These are phyloP conservation scores for Arrhopalites spinosus DNA, from an alignment of 2,888 invertebrate species.

Conservation along the genomic window DNA sequence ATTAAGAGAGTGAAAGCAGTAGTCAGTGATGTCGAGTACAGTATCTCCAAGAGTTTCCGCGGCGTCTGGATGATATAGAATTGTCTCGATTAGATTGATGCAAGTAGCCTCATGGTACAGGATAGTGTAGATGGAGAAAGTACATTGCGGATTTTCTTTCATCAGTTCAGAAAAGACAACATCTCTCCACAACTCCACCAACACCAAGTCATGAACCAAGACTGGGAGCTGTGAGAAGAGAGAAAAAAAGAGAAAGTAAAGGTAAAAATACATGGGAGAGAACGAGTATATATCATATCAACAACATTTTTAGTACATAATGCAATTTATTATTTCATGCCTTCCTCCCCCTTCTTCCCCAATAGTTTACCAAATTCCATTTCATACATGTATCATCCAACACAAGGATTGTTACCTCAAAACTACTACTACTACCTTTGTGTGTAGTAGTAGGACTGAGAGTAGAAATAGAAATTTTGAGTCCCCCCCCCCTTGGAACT, in stretches of 20 bases:
- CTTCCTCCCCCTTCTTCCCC: not conserved
- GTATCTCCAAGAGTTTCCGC: constrained; percentile 77
- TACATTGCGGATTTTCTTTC: constrained; percentile 60
- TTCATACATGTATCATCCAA: not conserved
- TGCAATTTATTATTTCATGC: constrained; percentile 17
- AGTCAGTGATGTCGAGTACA: constrained; percentile 81
- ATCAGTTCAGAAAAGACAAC: constrained; percentile 79
- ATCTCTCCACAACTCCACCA: constrained; percentile 82
- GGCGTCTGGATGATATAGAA: constrained; percentile 79
- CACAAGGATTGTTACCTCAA: no score
- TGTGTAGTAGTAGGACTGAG: no score
- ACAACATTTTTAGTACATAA: constrained; percentile 9
- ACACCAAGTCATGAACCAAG: constrained; percentile 80
- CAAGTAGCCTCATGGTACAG: constrained; percentile 80
- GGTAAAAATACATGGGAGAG: no score
- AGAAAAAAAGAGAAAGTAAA: constrained; percentile 7
- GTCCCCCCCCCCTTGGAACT: no score
- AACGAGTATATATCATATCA: not conserved
- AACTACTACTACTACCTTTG: no score
- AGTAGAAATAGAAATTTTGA: no score
- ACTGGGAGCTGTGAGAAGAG: constrained; percentile 66
- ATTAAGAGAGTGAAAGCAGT: constrained; percentile 53
- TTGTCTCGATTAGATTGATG: constrained; percentile 79
- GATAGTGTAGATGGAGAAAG: constrained; percentile 59
- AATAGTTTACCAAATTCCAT: not conserved